Conservation (phyloP, 2,888 invertebrate species). For the Sesamia inferens region DNA sequence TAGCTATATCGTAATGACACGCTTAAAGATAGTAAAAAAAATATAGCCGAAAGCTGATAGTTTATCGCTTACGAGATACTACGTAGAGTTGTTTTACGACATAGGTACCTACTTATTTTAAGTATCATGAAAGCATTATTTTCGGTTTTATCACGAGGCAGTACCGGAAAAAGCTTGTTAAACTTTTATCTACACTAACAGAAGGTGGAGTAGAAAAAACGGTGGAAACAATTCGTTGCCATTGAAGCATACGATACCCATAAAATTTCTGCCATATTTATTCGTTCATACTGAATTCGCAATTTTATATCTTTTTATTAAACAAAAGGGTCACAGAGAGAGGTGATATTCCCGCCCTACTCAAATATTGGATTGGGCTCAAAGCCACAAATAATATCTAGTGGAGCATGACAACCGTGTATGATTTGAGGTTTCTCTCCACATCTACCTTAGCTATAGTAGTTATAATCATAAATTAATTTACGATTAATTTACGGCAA, state of each 20-base stretch:
- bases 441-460: background rate
- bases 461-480: background rate
- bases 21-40: constrained; percentile 11
- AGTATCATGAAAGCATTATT: constrained; percentile 19
- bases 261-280: constrained; percentile 16
- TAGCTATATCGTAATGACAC: background rate
- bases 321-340: constrained; percentile 29
- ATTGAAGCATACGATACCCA: background rate
- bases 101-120: constrained; percentile 34
- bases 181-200: constrained; percentile 9
- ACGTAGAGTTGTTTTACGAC: constrained; percentile 40
- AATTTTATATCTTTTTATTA: constrained; percentile 28
- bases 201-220: background rate
- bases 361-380: constrained; percentile 38
- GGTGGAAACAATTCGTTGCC: background rate
- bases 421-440: constrained; percentile 35
- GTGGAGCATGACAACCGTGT: constrained; percentile 20
- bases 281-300: constrained; percentile 20
- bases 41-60: constrained; percentile 19
- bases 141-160: constrained; percentile 29
- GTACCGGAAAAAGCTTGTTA: constrained; percentile 10
- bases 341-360: constrained; percentile 18
- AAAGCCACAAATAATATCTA: constrained; percentile 44
- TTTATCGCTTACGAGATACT: constrained; percentile 24
- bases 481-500: constrained; percentile 3